Conservation (phyloP, 23 tunicate species). For the Clavelina lepadiformis region DNA sequence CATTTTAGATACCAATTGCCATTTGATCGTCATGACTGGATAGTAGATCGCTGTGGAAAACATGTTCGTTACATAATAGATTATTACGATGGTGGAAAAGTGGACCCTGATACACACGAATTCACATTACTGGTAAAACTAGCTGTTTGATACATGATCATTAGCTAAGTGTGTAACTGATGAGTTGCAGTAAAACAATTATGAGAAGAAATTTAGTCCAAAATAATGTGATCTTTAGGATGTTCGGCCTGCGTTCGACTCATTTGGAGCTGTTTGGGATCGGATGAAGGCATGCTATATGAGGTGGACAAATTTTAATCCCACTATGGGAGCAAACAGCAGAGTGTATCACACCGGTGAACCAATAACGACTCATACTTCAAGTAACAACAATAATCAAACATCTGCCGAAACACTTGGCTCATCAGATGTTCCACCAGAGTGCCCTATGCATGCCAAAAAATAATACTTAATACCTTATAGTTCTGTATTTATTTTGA, state of each 20-base stretch:
- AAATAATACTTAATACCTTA: no score
- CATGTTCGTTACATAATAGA: conserved; percentile 93
- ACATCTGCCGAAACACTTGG: background rate
- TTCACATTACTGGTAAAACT: conserved; percentile 75
- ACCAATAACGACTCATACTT: background rate
- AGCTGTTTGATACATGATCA: no score
- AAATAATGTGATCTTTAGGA: no score
- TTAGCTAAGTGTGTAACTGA: background rate
- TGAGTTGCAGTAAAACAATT: background rate
- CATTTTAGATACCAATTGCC: conserved; percentile 95
- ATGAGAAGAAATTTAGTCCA: background rate
- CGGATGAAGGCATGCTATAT: conserved; percentile 70
- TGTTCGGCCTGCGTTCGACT: conserved; percentile 83
- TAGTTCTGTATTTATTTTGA: no score
- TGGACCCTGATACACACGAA: conserved; percentile 60
- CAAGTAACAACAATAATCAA: background rate
- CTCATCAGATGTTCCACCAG: conserved; percentile 49
- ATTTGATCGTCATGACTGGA: conserved; percentile 99
- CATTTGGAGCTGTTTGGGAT: conserved; percentile 70
- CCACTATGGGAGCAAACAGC: conserved; percentile 29
- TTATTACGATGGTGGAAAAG: conserved; percentile 97
- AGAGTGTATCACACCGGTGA: conserved; percentile 50
- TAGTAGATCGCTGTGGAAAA: conserved; percentile 92
- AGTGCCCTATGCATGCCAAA: conserved; percentile 89
- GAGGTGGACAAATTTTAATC: conserved; percentile 54